Evolutionary conservation across 2,797 vertebrate species (phyloP).

Genomic region (Crypturellus tataupa): DNA sequence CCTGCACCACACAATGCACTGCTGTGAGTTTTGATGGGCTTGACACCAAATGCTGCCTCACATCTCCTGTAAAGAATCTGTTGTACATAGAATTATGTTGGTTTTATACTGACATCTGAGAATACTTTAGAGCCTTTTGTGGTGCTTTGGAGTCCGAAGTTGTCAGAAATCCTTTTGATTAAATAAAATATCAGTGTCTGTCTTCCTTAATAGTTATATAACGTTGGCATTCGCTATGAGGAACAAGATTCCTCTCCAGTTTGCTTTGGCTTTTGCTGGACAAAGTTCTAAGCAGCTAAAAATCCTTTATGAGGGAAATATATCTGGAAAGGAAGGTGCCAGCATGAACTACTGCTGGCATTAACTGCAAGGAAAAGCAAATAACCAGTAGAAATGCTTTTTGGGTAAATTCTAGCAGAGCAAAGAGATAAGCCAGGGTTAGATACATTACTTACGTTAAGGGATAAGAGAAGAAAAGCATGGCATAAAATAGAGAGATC

Average conservation of each 20-base stretch:
- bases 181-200: background rate
- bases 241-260: background rate
- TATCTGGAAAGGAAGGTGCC: background rate
- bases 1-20: background rate
- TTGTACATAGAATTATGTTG: background rate
- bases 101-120: background rate
- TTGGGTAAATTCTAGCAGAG: background rate
- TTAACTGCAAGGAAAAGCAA: background rate
- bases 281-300: slow-evolving; percentile 15
- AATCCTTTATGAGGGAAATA: background rate
- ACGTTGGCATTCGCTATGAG: background rate
- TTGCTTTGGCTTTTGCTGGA: slow-evolving; percentile 6
- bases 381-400: background rate
- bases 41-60: background rate
- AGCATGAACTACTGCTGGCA: background rate
- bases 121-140: background rate
- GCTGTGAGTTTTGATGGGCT: background rate
- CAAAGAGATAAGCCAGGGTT: background rate
- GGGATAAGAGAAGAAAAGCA: background rate
- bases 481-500: background rate
- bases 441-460: background rate
- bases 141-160: background rate
- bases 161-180: background rate
- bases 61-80: background rate
- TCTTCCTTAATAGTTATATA: background rate